Evolutionary conservation across 2,113 vertebrate genomes (phyloP), one percentile per base, ranked within the genome.

Genomic region (Coryphaenoides rupestris): DNA sequence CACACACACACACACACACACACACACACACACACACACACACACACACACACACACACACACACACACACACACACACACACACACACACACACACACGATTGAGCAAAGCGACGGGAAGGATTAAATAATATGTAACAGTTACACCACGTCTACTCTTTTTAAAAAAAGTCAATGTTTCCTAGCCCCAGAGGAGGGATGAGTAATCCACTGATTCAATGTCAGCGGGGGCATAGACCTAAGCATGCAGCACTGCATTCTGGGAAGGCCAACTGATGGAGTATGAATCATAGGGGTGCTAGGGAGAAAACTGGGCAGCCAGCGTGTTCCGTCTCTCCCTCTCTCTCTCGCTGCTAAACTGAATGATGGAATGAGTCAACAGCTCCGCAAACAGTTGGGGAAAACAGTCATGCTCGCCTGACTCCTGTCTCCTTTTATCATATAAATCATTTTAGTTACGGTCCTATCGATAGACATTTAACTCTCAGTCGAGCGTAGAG

Each of bases 241-340:
- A 65, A 66, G 69, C 67, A 81, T 74, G 63, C 63, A 77, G 57
- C 67, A 66, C 15, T 70, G 76, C 81, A 83, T 86, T 86, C 81
- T 87, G 83, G 84, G 83, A 83, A 87, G 83, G 69, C 2, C 55
- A 82, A 68, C 60, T 67, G 77, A 82, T 77, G 73, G 75, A 65
- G 74, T 57, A 79, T 86, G 81, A 87, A 83, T 87, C 82, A 87
- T 75, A 50, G 63, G 73, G 75, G 74, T 80, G 75, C 82, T 81
- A 77, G 76, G 65, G 73, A n/a, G 84, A 75, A 66, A 75, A 70
- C 78, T 81, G 73, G 72, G 72, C 78, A 70, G 65, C 58, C 69
- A 62, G 70, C 65, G 52, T 76, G 81, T 79, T 82, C 71, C 74
- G 77, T 78, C 82, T 82, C 63, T n/a, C n/a, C n/a, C n/a, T n/a